A percentile compares a stretch with the other conserved stretches of the same genome.
Evolutionary conservation across 2,797 vertebrate species (phyloP).

Genomic region (Syndactyla subalaris): DNA sequence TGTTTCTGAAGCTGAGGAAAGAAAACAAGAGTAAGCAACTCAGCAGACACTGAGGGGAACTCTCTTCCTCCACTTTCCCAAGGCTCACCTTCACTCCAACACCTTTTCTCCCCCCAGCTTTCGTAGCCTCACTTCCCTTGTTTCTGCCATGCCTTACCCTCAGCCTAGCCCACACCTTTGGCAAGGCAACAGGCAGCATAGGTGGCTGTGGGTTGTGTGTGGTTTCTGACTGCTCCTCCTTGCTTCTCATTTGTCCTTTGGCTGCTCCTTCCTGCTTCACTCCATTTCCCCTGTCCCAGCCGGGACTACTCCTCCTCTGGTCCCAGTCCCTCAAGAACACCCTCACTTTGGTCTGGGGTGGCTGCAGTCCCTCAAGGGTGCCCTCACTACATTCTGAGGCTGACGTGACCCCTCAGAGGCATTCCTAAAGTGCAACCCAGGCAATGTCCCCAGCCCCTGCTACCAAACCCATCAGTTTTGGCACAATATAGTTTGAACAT

Average conservation of each 20-base stretch:
- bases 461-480: neutral
- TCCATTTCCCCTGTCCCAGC: neutral
- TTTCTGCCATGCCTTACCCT: neutral
- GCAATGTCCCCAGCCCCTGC: neutral
- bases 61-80: neutral
- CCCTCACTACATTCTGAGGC: neutral
- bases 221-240: neutral
- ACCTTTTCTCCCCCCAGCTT: fast-evolving
- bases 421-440: neutral
- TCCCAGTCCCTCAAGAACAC: neutral
- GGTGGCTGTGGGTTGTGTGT: fast-evolving
- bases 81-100: neutral
- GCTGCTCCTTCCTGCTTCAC: neutral
- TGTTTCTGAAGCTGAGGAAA: neutral
- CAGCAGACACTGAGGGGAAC: neutral
- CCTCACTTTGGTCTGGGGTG: neutral
- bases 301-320: neutral
- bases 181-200: fast-evolving
- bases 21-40: neutral
- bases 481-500: neutral
- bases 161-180: neutral
- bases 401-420: fast-evolving
- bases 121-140: too few relatives aligned
- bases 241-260: neutral
- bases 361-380: neutral